A percentile compares a stretch with the other conserved stretches of the same genome.
These are phyloP conservation scores for Larimichthys polyactis DNA, from an alignment of 2,113 vertebrate genomes.

Conservation along the genomic window DNA sequence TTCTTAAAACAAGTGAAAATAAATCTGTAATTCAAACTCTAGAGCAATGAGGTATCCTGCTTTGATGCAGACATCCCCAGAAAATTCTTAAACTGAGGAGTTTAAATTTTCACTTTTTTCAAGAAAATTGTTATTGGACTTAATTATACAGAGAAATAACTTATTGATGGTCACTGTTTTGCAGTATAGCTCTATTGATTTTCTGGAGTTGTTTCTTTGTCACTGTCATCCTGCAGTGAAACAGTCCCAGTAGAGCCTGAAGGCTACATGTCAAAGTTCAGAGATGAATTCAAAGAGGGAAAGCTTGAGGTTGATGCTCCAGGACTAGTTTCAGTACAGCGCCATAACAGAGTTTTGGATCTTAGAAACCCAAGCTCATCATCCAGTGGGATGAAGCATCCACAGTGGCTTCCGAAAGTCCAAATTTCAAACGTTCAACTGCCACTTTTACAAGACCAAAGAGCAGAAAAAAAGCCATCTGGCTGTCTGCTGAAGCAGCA, in stretches of 20 bases:
- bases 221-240: slow-evolving; percentile 16
- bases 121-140: not conserved
- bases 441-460: slow-evolving; percentile 6
- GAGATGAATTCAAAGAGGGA: slow-evolving; percentile 14
- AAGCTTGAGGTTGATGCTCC: slow-evolving; percentile 1
- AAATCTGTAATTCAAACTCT: too few species aligned
- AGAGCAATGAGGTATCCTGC: not conserved
- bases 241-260: not conserved
- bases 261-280: slow-evolving; percentile 12
- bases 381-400: slow-evolving; percentile 3
- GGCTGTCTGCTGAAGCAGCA: not conserved
- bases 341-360: not conserved
- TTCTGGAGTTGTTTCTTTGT: not conserved
- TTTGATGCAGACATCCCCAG: not conserved
- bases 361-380: slow-evolving; percentile 26
- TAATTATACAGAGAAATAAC: slow-evolving; percentile 5
- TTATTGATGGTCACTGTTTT: not conserved
- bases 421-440: not conserved
- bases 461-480: slow-evolving; percentile 14
- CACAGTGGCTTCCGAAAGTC: slow-evolving; percentile 8
- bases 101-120: not conserved
- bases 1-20: not conserved
- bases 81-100: too few species aligned
- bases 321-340: not conserved
- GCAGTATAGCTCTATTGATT: not conserved